phyloP scores from a whole-genome alignment of 2,888 invertebrate genomes.

The Trissoscelio sp. region DNA sequence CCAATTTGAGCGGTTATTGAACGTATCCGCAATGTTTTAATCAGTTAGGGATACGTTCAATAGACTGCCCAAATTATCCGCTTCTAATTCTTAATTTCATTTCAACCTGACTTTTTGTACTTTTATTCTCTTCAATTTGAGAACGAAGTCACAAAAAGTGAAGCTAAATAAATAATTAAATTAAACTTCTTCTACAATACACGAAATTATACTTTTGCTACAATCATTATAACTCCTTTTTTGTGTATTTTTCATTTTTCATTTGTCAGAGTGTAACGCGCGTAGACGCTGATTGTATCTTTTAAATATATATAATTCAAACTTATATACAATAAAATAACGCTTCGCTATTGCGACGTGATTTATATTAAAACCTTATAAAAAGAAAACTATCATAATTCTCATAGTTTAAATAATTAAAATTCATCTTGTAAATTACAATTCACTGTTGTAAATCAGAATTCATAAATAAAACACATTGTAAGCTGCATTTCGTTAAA shows the following conservation, averaged over 20 bases:
- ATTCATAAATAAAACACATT: constrained; percentile 64
- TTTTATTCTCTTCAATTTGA: neutral
- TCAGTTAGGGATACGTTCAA: too few relatives aligned
- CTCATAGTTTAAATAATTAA: constrained; percentile 59
- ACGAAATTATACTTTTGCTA: constrained; percentile 51
- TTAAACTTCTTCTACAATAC: constrained; percentile 47
- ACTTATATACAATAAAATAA: constrained; percentile 68
- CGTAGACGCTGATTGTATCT: constrained; percentile 22
- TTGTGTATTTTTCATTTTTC: constrained; percentile 33
- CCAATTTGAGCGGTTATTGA: too few relatives aligned
- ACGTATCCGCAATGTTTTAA: too few relatives aligned
- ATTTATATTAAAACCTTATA: constrained; percentile 59
- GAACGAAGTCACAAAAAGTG: neutral
- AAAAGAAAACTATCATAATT: constrained; percentile 47
- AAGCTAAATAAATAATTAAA: constrained; percentile 29
- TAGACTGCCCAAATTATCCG: too few relatives aligned
- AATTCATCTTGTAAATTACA: constrained; percentile 55
- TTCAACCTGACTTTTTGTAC: constrained; percentile 3
- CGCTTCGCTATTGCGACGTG: constrained; percentile 32
- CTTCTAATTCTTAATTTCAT: constrained; percentile 2
- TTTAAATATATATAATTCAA: constrained; percentile 60
- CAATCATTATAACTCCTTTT: constrained; percentile 41
- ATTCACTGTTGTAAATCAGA: constrained; percentile 46
- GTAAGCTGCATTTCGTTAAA: constrained; percentile 51
- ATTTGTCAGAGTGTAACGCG: constrained; percentile 16